Base-by-base conservation (phyloP, 1,140 invertebrate species). In the Papilio helenus region DNA sequence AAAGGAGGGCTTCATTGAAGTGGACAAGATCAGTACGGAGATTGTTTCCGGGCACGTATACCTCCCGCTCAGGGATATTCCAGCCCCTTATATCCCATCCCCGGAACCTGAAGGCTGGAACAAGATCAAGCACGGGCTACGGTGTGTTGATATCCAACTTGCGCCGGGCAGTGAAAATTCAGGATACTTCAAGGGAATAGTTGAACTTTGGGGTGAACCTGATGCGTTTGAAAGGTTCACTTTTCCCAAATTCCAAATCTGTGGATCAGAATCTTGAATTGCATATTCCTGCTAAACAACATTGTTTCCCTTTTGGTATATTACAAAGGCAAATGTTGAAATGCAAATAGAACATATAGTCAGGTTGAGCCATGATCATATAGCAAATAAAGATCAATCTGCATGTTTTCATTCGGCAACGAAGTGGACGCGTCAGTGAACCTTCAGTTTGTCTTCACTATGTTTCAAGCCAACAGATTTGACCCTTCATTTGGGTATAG, bases 241-340 rank as follows among this genome's bases (percentile, higher is more conserved):
- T 55, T 55, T 55, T 16, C 51, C 51, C 51, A 55, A 55, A 55
- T 55, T 55, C 51, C 51, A 55, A 16, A 55, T 55, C 51, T 55
- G 51, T 55, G 51, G 51, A 55, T 55, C 51, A 55, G n/a, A n/a
- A 55, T 55, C 51, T 55, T 55, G 51, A 55, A 55, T 55, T n/a
- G 12, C 51, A 55, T 55, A 12, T 55, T 55, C 51, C n/a, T 55
- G 51, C 51, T 55, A 55, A 55, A 55, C 51, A 55, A 55, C 51
- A n/a, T n/a, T 55, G 51, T 55, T n/a, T 55, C 51, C n/a, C 51
- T n/a, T 55, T 55, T 55, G 12, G 51, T 55, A 12, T 12, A 55
- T 55, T 55, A 55, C 51, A 55, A 55, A 55, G n/a, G 51, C 51
- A 55, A 55, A n/a, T 12, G 51, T 55, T 55, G 51, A 12, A 55